phyloP scores from a whole-genome alignment of 2,888 invertebrate genomes.

The Melieria omissa region DNA sequence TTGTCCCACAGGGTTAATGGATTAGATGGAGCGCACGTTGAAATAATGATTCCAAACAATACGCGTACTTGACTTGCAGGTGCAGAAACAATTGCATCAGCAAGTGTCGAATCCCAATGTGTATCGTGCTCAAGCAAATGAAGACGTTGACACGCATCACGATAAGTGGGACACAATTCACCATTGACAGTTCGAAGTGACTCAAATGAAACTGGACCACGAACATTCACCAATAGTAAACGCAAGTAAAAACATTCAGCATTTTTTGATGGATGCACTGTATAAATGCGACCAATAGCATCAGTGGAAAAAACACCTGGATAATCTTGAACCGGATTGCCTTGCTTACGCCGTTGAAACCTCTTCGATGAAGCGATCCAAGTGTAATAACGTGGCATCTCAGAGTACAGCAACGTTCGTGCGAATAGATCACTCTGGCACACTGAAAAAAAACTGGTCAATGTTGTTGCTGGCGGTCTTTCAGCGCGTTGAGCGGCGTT shows the following conservation, averaged over 20 bases:
- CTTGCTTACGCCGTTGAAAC: conserved; percentile 56
- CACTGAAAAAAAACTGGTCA: conserved; percentile 26
- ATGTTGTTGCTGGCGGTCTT: conserved; percentile 27
- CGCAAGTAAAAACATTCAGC: conserved; percentile 13
- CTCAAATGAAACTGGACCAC: conserved; percentile 49
- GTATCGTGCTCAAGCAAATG: conserved; percentile 30
- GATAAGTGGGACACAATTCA: too few species aligned
- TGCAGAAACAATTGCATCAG: too few species aligned
- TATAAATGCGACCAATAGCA: conserved; percentile 51
- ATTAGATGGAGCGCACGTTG: too few species aligned
- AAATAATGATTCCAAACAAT: too few species aligned
- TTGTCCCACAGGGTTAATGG: too few species aligned
- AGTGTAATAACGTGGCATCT: conserved; percentile 30
- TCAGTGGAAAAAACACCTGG: conserved; percentile 50
- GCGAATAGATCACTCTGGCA: conserved; percentile 28
- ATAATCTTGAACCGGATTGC: conserved; percentile 50
- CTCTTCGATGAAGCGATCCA: conserved; percentile 53
- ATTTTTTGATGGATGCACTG: conserved; percentile 31
- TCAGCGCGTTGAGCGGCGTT: conserved; percentile 25
- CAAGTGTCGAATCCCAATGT: conserved; percentile 28
- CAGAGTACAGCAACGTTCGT: conserved; percentile 34
- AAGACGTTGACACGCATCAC: conserved; percentile 23
- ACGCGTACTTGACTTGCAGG: too few species aligned
- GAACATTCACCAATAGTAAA: conserved; percentile 55
- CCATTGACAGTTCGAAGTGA: too few species aligned